Evolutionary conservation across 2,888 invertebrate species (phyloP), one percentile per base, ranked within the genome.

Genomic region (Amphipoea oculea): DNA sequence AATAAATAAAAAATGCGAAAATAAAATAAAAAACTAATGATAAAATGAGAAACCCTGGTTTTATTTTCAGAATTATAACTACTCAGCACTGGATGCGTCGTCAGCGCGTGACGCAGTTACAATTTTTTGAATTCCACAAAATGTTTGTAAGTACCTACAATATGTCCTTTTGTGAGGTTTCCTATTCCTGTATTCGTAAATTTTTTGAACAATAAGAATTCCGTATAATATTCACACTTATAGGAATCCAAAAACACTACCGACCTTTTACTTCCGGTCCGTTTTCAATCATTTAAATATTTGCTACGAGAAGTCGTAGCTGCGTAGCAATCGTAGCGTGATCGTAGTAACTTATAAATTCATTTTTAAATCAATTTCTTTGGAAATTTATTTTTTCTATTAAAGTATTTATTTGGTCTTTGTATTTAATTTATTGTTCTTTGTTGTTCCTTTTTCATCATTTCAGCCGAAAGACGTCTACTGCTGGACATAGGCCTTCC

Each of bases 251-350:
- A 29, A 29, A 69, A 29, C 11, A 51, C 6, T 74, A 20, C 20
- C 2, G 12, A 40, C 5, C 5, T 57, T 14, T 67, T 67, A n/a
- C 14, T 42, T 45, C 17, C 0, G 0, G 45, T 29, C 7, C 40
- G 2, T 11, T 5, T 9, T 11, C 60, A n/a, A 42, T 14, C 2
- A 1, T n/a, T 45, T 65, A 45, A 51, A 42, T 48, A 60, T 60
- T 72, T 60, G 73, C 82, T 83, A 85, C 86, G 82, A 54, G 2
- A 54, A 14, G 7, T 73, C 69, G 76, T 85, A 83, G 76, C 76
- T 54, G 65, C 76, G 82, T 83, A 85, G 76, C 62, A n/a, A 17
- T 20, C 40, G 81, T 81, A 85, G 81, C 76, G 11, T 14, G 6
- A 51, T 20, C 23, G 42, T 51, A 65, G 48, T n/a, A 72, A 66